A percentile compares a stretch with the other conserved stretches of the same genome.
Evolutionary conservation across 1,140 invertebrate genomes (phyloP).

Genomic region (Polypedilum vanderplanki): DNA sequence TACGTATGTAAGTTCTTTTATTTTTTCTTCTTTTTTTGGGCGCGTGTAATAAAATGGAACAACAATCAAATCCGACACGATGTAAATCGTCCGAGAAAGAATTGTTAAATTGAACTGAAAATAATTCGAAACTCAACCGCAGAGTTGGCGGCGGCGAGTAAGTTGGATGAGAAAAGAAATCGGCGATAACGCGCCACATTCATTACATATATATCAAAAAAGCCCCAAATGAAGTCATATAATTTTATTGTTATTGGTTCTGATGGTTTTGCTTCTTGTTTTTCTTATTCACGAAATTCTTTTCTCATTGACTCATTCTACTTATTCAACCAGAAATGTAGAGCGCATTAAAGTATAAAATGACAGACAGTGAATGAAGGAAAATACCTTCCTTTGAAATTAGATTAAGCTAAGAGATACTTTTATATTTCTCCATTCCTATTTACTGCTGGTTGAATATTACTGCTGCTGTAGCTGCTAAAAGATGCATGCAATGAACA

Average conservation of each 20-base stretch:
- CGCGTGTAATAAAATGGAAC: not conserved
- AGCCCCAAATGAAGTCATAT: slow-evolving; percentile 23
- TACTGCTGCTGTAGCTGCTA: too few species aligned
- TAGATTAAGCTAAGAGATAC: too few species aligned
- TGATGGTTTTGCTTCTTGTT: slow-evolving; percentile 23
- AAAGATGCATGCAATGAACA: too few species aligned
- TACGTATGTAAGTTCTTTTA: too few species aligned
- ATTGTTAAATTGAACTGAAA: slow-evolving; percentile 19
- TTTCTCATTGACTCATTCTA: too few species aligned
- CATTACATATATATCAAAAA: not conserved
- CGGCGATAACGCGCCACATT: slow-evolving; percentile 2
- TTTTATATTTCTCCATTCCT: too few species aligned
- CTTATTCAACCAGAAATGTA: too few species aligned
- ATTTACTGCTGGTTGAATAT: too few species aligned
- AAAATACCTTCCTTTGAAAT: too few species aligned
- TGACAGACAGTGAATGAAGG: too few species aligned
- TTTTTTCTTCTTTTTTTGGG: too few species aligned
- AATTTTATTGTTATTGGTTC: slow-evolving; percentile 28
- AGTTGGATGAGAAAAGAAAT: not conserved
- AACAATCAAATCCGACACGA: slow-evolving; percentile 17
- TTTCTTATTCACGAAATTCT: not conserved
- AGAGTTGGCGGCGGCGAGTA: not conserved
- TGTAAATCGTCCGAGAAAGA: slow-evolving; percentile 12
- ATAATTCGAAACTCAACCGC: not conserved
- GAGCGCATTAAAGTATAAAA: too few species aligned